These are phyloP conservation scores for Callithrix jacchus DNA, from an alignment of 2,113 vertebrate species.

Conservation along the genomic window DNA sequence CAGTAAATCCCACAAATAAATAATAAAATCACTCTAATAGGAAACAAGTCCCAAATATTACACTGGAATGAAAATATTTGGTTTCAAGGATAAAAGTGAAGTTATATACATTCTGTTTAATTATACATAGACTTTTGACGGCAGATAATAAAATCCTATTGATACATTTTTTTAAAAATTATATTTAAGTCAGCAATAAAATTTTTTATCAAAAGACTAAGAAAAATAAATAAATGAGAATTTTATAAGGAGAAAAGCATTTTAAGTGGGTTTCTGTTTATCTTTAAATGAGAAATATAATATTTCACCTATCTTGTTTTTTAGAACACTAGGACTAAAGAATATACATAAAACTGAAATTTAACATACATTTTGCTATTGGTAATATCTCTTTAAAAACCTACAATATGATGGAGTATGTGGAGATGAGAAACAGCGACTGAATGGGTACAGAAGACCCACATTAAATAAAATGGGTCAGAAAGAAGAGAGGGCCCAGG, in stretches of 20 bases:
- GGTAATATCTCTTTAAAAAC: background rate
- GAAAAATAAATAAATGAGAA: background rate
- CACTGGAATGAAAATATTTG: background rate
- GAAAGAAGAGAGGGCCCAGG: background rate
- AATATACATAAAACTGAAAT: slow-evolving; percentile 18
- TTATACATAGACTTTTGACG: background rate
- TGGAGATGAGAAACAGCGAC: background rate
- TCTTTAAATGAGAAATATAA: background rate
- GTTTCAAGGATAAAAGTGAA: slow-evolving; percentile 7
- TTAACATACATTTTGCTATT: background rate
- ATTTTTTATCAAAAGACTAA: background rate
- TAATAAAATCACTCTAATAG: background rate
- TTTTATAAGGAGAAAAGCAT: slow-evolving; percentile 6
- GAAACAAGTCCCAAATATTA: background rate
- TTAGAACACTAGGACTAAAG: background rate
- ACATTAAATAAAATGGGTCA: background rate
- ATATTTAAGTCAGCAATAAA: background rate
- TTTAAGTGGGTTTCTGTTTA: background rate
- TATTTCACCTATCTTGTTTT: background rate
- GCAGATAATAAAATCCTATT: background rate
- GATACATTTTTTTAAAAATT: background rate
- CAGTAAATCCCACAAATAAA: background rate
- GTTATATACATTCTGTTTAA: background rate
- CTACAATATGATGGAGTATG: background rate
- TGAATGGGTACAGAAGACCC: background rate